Base-by-base conservation (phyloP, 2,797 vertebrate species). In the Pangasius krempfi region DNA sequence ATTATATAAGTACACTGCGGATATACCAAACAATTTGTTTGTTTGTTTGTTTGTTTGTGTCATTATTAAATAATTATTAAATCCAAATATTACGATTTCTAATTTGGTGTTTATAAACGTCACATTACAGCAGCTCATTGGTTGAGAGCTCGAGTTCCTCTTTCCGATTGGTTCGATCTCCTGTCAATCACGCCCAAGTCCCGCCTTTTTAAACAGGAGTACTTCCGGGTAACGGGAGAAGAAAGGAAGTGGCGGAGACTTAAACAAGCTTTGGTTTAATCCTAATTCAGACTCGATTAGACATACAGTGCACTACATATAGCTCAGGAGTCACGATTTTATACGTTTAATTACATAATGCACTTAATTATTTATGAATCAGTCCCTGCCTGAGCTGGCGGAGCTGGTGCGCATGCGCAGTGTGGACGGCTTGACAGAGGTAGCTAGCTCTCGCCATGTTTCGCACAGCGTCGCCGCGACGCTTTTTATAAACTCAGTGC, bases 381-480 rank as follows among this genome's bases (percentile, higher is more conserved):
- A 6, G 13, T 66, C 1, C 9, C 25, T 25, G 50, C 1, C 16
- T 58, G 37, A 18, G 60, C 33, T 0, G 13, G 0, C n/a, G 3
- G 66, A 22, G 37, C 10, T 60, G 6, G 2, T 22, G 85, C 86
- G 86, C 86, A 87, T 80, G 86, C 86, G 86, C 76, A 56, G 47
- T 54, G n/a, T 18, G 56, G 50, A 25, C 16, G 2, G 27, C 16
- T n/a, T 86, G 85, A 33, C 58, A 64, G 72, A 10, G 40, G 58
- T 30, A 64, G 72, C 85, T 86, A 86, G 90, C 89, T 54, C 85
- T 90, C 91, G 95, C 94, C 95, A 96, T 96, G 95, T 95, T 96
- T 94, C 92, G 91, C 93, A 95, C 94, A 94, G 92, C 93, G 93
- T 94, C 92, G 94, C 88, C 91, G 92, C 95, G 94, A 93, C 93